phyloP scores from a whole-genome alignment of 2,797 vertebrate genomes.

The Spinibarbus caldwelli region DNA sequence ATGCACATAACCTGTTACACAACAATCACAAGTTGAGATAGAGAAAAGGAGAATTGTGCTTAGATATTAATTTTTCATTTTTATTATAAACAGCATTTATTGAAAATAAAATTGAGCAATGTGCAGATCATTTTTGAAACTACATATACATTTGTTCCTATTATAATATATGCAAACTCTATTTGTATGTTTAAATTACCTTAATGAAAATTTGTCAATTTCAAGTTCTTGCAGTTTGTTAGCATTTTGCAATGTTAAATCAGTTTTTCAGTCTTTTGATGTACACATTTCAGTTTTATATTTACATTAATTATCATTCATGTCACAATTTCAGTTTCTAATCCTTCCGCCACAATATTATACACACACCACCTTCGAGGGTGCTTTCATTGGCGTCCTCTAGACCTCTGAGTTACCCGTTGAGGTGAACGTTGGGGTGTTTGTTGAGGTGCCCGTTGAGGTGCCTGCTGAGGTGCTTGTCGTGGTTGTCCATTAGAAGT shows the following conservation, averaged over 20 bases:
- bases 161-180: slow-evolving; percentile 4
- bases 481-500: slow-evolving; percentile 58
- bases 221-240: neutral
- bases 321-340: slow-evolving; percentile 61
- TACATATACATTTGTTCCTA: slow-evolving; percentile 5
- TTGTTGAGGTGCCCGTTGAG: neutral
- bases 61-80: slow-evolving; percentile 58
- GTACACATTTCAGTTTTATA: slow-evolving; percentile 67
- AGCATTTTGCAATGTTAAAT: slow-evolving; percentile 20
- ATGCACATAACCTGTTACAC: neutral
- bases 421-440: slow-evolving; percentile 38
- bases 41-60: slow-evolving; percentile 29
- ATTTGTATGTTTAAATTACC: slow-evolving; percentile 24
- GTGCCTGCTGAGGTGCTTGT: slow-evolving; percentile 53
- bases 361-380: slow-evolving; percentile 56
- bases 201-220: neutral
- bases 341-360: slow-evolving; percentile 56
- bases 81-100: slow-evolving; percentile 77
- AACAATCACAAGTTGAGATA: slow-evolving; percentile 31
- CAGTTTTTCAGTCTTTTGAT: slow-evolving; percentile 52
- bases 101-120: slow-evolving; percentile 63
- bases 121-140: slow-evolving; percentile 68
- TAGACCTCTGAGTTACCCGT: slow-evolving; percentile 60
- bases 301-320: slow-evolving; percentile 56
- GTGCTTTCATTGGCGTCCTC: slow-evolving; percentile 69